phyloP scores from a whole-genome alignment of 2,888 invertebrate genomes.

The Arenicola marina region DNA sequence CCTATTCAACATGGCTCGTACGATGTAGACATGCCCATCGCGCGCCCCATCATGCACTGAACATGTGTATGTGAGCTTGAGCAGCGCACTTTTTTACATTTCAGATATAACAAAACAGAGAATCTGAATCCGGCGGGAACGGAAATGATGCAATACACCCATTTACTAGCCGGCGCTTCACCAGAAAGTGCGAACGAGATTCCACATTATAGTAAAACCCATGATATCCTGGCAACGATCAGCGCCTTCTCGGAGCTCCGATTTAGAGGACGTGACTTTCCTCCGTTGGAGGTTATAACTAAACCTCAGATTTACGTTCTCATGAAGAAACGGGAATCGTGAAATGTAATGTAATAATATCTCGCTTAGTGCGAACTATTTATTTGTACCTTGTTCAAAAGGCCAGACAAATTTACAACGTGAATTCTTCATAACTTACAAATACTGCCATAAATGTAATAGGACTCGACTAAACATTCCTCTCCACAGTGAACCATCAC shows the following conservation, averaged over 20 bases:
- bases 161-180: conserved; percentile 42
- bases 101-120: conserved; percentile 54
- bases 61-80: too few species aligned
- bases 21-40: not conserved
- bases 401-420: too few species aligned
- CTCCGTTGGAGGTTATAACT: not conserved
- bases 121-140: conserved; percentile 43
- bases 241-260: conserved; percentile 39
- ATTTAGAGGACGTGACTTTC: conserved; percentile 16
- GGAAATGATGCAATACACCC: conserved; percentile 46
- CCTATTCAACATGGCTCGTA: too few species aligned
- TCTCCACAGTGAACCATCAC: too few species aligned
- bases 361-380: too few species aligned
- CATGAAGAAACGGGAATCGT: too few species aligned
- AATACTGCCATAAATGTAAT: too few species aligned
- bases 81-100: too few species aligned
- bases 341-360: too few species aligned
- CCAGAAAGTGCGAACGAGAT: conserved; percentile 20
- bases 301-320: not conserved
- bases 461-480: too few species aligned
- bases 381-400: too few species aligned
- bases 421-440: too few species aligned
- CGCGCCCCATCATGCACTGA: not conserved
- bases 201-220: conserved; percentile 39
- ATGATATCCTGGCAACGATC: conserved; percentile 35